Base-by-base conservation (phyloP, 2,888 invertebrate genomes). In the Amblyteles armatorius region DNA sequence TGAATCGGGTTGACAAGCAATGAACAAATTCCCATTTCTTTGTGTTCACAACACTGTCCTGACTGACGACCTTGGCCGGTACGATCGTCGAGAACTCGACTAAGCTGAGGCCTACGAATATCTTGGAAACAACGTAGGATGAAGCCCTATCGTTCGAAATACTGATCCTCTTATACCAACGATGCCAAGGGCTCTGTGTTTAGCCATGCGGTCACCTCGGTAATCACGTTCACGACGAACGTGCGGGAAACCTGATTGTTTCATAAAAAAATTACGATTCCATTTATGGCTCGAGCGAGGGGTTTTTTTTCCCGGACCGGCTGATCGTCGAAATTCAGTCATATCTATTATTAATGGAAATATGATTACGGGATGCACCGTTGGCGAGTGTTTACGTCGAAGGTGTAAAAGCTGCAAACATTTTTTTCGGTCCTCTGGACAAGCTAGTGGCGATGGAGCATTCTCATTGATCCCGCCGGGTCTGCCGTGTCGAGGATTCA, bases 101-200 rank as follows among this genome's bases (percentile, higher is more conserved):
- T 74, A 79, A 84, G 76, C 72, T 72, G 76, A 68, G 69, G 69
- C 65, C 69, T 65, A 82, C 76, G 82, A 71, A 63, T 63, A 85
- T 83, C 63, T 79, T 74, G 60, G 82, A 88, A 88, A 87, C 71
- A 83, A 89, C 87, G 84, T 50, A 71, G 80, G 77, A 67, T 44
- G 90, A 91, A 92, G 89, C 90, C 92, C 74, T 87, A 90, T 67
- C 50, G 65, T 79, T 63, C 81, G 84, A 69, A 88, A 84, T 77
- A 77, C 76, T 87, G 89, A 91, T 90, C 89, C 87, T 87, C 82
- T 90, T 89, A 88, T 29, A 82, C 72, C 29, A 87, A 89, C 57
- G 81, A 88, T 90, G 86, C 81, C 88, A 90, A 90, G 89, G 91
- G 90, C 89, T 90, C 84, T 52, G 76, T 80, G 63, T 87, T 77